Base-by-base conservation (phyloP, 2,888 invertebrate genomes). In the Pheosia gnoma region DNA sequence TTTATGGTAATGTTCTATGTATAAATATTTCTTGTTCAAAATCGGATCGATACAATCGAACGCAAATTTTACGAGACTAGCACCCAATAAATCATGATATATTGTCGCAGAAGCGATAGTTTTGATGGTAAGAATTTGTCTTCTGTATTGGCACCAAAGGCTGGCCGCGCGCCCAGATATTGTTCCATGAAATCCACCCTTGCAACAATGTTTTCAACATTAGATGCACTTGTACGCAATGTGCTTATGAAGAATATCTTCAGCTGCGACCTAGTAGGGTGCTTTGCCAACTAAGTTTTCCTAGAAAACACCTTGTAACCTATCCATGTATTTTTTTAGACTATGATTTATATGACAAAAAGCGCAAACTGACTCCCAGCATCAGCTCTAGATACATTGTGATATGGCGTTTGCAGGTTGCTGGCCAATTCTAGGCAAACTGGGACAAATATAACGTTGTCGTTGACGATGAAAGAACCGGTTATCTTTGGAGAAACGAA, bases 151-250 rank as follows among this genome's bases (percentile, higher is more conserved):
- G 86, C 84, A 83, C 79, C 71, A 69, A 68, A 72, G 78, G 74
- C 82, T 85, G 88, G 86, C 82, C 74, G 75, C 68, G 67, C 74
- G 86, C 85, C 88, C 88, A 84, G 80, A 84, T 80, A 79, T 81
- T 86, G 85, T 85, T 79, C 78, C 76, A 68, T 70, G 65, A 68
- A 68, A 68, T 73, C 63, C 49, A 57, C n/a, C 56, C 43, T 58
- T 43, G 47, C 43, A n/a, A 36, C 54, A 52, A 39, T 54, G n/a
- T 47, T 39, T 55, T 55, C 13, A 39, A 55, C 39, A 55, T 55
- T 55, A 55, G 55, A 55, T 39, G 39, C 55, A 39, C 39, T 55
- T 55, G 55, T 55, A 39, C 39, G 7, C 39, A 13, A 38, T 13
- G 38, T 38, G 11, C 38, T 11, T 11, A 2, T 54, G 11, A 38